These are phyloP conservation scores for Formica exsecta DNA, from an alignment of 1,140 invertebrate genomes.

Conservation along the genomic window DNA sequence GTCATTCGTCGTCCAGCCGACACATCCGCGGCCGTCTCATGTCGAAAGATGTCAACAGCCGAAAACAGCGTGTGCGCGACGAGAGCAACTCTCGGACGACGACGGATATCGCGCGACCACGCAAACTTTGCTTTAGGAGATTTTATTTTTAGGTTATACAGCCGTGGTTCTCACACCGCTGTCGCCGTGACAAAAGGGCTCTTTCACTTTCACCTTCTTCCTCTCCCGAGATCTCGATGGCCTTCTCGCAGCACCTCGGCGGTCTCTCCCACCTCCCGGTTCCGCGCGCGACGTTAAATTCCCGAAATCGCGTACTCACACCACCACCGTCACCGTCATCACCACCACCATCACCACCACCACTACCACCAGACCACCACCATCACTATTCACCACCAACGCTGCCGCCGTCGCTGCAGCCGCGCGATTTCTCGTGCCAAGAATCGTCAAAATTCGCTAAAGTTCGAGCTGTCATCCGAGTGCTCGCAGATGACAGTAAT, in stretches of 20 bases:
- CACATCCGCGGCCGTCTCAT: conserved; percentile 50
- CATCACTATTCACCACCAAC: too few species aligned
- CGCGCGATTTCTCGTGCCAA: conserved; percentile 5
- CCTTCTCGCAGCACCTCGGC: background rate
- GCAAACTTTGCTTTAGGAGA: background rate
- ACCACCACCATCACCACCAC: background rate
- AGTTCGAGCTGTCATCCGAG: background rate
- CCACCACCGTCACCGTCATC: background rate
- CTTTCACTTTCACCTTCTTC: conserved; percentile 74
- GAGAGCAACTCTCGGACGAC: background rate
- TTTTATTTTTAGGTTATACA: conserved; percentile 76
- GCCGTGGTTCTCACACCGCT: background rate
- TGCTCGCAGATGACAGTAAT: background rate
- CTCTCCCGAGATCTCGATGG: too few species aligned
- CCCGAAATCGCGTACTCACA: conserved; percentile 35
- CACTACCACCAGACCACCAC: background rate
- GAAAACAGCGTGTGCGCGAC: too few species aligned
- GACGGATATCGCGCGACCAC: background rate
- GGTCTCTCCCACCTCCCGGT: conserved; percentile 60
- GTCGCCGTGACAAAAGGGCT: conserved; percentile 32
- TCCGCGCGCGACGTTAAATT: conserved; percentile 66
- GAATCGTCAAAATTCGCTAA: background rate
- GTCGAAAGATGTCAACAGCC: background rate
- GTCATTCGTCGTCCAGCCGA: conserved; percentile 50
- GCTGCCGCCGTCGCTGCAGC: background rate